Conservation (phyloP, 1,140 invertebrate genomes). For the Lasioglossum baleicum region DNA sequence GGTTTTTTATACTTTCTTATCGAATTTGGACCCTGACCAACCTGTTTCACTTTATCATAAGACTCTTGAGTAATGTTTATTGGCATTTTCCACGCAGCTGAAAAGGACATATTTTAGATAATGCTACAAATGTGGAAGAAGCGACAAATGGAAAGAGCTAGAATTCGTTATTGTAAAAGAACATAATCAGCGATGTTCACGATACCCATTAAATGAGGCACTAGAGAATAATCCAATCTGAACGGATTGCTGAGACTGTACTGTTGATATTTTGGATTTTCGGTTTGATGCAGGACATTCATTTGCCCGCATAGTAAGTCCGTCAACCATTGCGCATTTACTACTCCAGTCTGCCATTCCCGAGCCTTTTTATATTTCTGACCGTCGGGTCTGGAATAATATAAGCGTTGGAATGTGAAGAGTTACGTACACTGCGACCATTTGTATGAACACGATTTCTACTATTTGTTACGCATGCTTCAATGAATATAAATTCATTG, state of each 20-base stretch:
- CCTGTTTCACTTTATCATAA: slow-evolving; percentile 88
- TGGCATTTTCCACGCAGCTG: slow-evolving; percentile 94
- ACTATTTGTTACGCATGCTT: no score
- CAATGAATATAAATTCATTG: no score
- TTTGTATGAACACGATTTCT: no score
- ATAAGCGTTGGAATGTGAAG: neutral
- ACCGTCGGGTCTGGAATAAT: slow-evolving; percentile 86
- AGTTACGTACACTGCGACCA: neutral
- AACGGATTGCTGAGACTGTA: slow-evolving; percentile 90
- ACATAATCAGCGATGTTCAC: neutral
- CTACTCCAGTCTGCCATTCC: slow-evolving; percentile 92
- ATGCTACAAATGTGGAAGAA: neutral
- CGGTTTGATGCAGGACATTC: slow-evolving; percentile 89
- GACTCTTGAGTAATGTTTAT: slow-evolving; percentile 93
- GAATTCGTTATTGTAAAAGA: neutral
- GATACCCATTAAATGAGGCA: slow-evolving; percentile 94
- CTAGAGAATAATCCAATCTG: slow-evolving; percentile 91
- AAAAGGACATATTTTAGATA: slow-evolving; percentile 56
- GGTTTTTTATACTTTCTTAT: slow-evolving; percentile 78
- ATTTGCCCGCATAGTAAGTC: slow-evolving; percentile 95
- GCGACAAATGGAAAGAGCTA: neutral
- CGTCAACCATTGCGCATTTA: slow-evolving; percentile 96
- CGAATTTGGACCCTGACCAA: slow-evolving; percentile 77
- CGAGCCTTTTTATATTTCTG: slow-evolving; percentile 93
- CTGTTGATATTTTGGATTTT: slow-evolving; percentile 92